Conservation (phyloP, 2,797 vertebrate species). For the Trachurus trachurus region DNA sequence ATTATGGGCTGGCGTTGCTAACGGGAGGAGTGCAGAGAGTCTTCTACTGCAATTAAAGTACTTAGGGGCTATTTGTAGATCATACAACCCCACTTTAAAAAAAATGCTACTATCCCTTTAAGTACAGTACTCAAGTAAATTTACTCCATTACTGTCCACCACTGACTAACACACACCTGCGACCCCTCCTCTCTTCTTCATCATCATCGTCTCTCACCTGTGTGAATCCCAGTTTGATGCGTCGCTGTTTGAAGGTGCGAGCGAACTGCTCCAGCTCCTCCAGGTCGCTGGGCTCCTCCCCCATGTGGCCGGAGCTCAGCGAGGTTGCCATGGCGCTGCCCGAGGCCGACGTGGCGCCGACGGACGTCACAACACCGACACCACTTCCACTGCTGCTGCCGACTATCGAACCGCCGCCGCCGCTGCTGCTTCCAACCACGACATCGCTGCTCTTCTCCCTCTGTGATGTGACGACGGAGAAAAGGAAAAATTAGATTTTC, state of each 20-base stretch:
- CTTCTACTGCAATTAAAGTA: too few species aligned
- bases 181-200: background rate
- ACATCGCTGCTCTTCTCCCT: conserved; percentile 84
- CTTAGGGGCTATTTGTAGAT: too few species aligned
- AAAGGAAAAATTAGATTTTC: background rate
- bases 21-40: too few species aligned
- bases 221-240: conserved; percentile 95
- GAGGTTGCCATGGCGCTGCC: conserved; percentile 72
- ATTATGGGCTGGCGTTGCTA: too few species aligned
- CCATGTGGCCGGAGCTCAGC: conserved; percentile 70
- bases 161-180: background rate
- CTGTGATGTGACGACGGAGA: conserved; percentile 61
- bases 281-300: conserved; percentile 92
- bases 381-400: conserved; percentile 45
- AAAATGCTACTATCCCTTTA: too few species aligned
- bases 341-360: conserved; percentile 72
- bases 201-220: conserved; percentile 80
- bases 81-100: too few species aligned
- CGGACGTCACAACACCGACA: conserved; percentile 46
- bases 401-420: conserved; percentile 42
- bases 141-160: too few species aligned
- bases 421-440: conserved; percentile 32
- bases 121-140: too few species aligned
- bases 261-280: conserved; percentile 95
- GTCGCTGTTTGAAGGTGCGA: conserved; percentile 93